Base-by-base conservation (phyloP, 2,797 vertebrate species). In the Sylvia borin region DNA sequence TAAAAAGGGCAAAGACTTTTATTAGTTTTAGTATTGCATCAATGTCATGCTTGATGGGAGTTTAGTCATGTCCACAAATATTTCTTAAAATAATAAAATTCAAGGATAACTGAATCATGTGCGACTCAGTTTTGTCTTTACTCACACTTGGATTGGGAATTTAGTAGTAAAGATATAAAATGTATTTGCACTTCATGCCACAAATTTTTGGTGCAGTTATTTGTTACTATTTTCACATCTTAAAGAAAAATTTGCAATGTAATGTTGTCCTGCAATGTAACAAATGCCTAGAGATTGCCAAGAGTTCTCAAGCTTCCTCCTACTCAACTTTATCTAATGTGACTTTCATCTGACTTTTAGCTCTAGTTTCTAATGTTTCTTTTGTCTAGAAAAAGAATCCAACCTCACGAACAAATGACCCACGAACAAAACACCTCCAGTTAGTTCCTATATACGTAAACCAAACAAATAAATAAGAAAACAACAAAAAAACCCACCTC, bases 401-500 rank as follows among this genome's bases (percentile, higher is more conserved):
- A 50, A 22, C 13, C 9, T 45, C 26, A 4, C 65, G 40, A 62
- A 48, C 10, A 14, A 36, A 73, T 32, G 47, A 7, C 32, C 5
- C 36, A 18, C 34, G 32, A 50, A 10, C 5, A 43, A 25, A 73
- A 34, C 50, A 27, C 2, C 12, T 54, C 47, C 9, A 47, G 3
- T 19, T 51, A 66, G 31, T 47, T 53, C 34, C 31, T 66, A 9
- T 17, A 7, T 15, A 19, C 16, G 17, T 36, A 50, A 12, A 10
- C 0, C n/a, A 45, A 65, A 6, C 4, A 17, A 47, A 31, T 24
- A 67, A 34, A 11, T 26, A 40, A 54, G 32, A 53, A 45, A 62
- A 3, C 0, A 8, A 32, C 40, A 24, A 24, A 26, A 36, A 42
- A 32, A 24, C 9, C 0, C 0, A 36, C 10, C 7, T 8, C 7